A percentile compares a stretch with the other conserved stretches of the same genome.
These are phyloP conservation scores for Dinocampus coccinellae DNA, from an alignment of 2,888 invertebrate genomes.

Conservation along the genomic window DNA sequence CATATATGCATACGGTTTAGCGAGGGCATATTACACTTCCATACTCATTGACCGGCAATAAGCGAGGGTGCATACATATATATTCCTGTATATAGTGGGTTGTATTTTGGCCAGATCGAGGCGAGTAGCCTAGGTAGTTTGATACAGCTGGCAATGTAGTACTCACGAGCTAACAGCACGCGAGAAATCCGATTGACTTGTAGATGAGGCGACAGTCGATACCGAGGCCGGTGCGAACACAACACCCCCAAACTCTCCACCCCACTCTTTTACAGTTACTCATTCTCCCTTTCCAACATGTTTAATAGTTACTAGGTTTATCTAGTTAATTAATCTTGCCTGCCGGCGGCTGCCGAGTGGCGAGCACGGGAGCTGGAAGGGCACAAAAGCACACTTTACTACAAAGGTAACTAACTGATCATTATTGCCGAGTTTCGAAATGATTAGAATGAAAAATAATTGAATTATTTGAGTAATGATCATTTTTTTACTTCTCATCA, in stretches of 20 bases:
- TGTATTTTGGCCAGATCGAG: conserved; percentile 16
- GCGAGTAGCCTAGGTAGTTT: conserved; percentile 15
- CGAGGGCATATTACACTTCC: conserved; percentile 61
- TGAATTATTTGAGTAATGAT: too few species aligned
- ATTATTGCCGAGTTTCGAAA: not conserved
- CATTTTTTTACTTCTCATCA: too few species aligned
- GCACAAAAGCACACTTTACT: not conserved
- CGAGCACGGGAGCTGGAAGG: conserved; percentile 26
- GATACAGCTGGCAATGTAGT: conserved; percentile 42
- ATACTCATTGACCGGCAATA: conserved; percentile 50
- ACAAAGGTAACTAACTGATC: conserved; percentile 12
- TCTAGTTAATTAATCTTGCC: conserved; percentile 68
- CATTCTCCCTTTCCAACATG: conserved; percentile 22
- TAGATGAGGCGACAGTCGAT: conserved; percentile 69
- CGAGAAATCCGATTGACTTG: conserved; percentile 68
- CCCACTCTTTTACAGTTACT: conserved; percentile 38
- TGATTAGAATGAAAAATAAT: not conserved
- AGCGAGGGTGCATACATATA: conserved; percentile 10
- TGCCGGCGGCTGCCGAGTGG: conserved; percentile 52
- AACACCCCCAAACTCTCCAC: conserved; percentile 27
- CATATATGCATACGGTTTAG: conserved; percentile 63
- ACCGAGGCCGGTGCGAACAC: conserved; percentile 44
- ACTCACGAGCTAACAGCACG: conserved; percentile 65
- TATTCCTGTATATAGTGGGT: conserved; percentile 20
- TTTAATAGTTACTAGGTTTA: conserved; percentile 48